Evolutionary conservation across 2,888 invertebrate genomes (phyloP).

Genomic region (Drosophila recens): DNA sequence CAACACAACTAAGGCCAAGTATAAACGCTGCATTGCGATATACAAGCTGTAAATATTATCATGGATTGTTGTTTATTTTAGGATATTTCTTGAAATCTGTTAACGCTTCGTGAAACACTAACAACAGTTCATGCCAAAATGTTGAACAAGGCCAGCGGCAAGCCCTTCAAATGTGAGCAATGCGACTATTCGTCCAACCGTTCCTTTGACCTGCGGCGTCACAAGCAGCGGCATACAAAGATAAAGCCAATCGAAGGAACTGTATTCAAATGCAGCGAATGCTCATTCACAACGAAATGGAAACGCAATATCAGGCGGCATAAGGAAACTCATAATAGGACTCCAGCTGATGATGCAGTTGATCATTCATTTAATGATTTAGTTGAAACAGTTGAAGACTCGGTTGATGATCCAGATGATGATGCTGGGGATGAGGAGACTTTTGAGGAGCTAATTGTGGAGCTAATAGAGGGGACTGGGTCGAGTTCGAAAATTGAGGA

Average conservation of each 20-base stretch:
- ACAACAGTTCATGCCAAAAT: constrained; percentile 11
- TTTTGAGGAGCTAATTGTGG: constrained; percentile 43
- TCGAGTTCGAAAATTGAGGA: background rate
- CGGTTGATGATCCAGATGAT: background rate
- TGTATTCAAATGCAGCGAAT: constrained; percentile 28
- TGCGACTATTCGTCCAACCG: constrained; percentile 44
- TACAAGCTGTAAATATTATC: constrained; percentile 7
- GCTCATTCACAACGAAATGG: constrained; percentile 42
- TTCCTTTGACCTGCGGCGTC: constrained; percentile 45
- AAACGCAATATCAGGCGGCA: constrained; percentile 47
- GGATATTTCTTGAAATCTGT: constrained; percentile 1
- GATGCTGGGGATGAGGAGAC: background rate
- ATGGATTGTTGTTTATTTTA: constrained; percentile 23
- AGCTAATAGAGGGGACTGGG: constrained; percentile 19
- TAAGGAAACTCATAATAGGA: constrained; percentile 33
- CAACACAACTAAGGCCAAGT: constrained; percentile 16
- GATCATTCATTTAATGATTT: background rate
- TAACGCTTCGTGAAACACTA: background rate
- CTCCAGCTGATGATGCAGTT: background rate
- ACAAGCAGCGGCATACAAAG: constrained; percentile 34
- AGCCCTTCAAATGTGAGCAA: constrained; percentile 35
- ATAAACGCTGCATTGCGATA: constrained; percentile 11
- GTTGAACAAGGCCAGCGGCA: constrained; percentile 11
- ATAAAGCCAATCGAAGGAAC: constrained; percentile 19
- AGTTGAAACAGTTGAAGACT: background rate